phyloP scores from a whole-genome alignment of 2,113 vertebrate genomes.

The Daubentonia madagascariensis region DNA sequence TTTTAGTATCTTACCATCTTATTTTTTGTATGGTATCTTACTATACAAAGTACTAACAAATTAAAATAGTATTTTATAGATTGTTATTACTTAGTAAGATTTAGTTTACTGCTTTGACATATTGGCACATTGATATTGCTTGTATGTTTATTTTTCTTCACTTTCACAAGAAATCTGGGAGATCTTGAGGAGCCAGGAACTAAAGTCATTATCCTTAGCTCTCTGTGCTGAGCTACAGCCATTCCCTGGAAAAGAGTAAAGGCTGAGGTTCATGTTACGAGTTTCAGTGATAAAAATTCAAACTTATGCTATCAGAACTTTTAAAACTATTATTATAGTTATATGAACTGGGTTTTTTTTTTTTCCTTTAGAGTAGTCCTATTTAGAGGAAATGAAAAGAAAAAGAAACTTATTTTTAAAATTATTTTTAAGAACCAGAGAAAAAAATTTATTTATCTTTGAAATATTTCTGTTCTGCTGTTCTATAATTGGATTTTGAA shows the following conservation, averaged over 20 bases:
- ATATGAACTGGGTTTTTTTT: background rate
- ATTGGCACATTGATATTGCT: background rate
- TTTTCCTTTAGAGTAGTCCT: background rate
- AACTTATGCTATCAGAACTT: background rate
- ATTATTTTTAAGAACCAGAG: conserved; percentile 12
- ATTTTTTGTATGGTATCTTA: background rate
- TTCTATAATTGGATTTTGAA: background rate
- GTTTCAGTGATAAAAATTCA: background rate
- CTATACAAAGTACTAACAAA: background rate
- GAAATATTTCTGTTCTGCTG: background rate
- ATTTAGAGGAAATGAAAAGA: background rate
- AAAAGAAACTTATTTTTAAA: background rate
- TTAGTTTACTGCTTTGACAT: background rate
- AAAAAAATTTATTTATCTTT: background rate
- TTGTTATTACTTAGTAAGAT: background rate
- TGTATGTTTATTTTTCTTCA: background rate
- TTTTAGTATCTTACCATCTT: background rate
- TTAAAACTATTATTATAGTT: background rate
- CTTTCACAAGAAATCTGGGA: background rate
- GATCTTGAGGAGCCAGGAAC: background rate
- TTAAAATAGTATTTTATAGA: background rate
- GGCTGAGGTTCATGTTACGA: background rate
- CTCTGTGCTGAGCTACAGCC: background rate
- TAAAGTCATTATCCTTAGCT: too few relatives aligned
- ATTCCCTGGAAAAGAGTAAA: background rate